Evolutionary conservation across 2,113 vertebrate genomes (phyloP).

Genomic region (Embiotoca jacksoni): DNA sequence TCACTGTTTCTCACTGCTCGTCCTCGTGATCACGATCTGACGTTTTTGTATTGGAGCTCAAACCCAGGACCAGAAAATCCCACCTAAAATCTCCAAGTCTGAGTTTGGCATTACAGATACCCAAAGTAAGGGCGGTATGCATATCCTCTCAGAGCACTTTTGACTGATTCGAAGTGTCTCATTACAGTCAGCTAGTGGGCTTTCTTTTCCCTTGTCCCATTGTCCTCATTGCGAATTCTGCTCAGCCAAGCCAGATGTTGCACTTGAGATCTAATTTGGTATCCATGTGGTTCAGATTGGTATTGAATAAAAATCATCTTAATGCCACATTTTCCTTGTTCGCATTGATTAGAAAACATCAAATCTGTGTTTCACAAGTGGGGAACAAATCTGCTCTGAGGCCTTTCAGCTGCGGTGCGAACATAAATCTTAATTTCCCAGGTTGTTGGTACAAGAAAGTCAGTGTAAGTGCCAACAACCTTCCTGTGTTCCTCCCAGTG

Average conservation of each 20-base stretch:
- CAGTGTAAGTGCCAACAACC: neutral
- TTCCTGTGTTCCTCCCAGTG: neutral
- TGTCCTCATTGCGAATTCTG: conserved; percentile 46
- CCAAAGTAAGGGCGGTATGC: neutral
- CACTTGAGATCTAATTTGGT: conserved; percentile 30
- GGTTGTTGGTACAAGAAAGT: conserved; percentile 1
- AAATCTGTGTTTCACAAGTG: conserved; percentile 18
- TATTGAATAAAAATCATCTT: conserved; percentile 30
- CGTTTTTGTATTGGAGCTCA: too few relatives aligned
- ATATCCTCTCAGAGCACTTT: neutral
- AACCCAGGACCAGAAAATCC: neutral
- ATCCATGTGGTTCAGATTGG: conserved; percentile 16
- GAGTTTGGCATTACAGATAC: neutral
- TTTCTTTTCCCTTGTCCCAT: neutral
- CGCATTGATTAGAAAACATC: conserved; percentile 39
- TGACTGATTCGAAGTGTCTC: conserved; percentile 12
- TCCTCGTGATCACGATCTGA: too few relatives aligned
- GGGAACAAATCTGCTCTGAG: neutral
- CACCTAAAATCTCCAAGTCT: neutral
- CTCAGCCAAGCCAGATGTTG: conserved; percentile 14
- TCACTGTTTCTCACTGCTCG: too few relatives aligned
- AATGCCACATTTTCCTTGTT: conserved; percentile 20
- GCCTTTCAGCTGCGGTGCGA: conserved; percentile 8
- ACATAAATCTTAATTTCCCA: conserved; percentile 16
- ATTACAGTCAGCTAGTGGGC: conserved; percentile 10